phyloP scores from a whole-genome alignment of 2,797 vertebrate species.

The Notoglanidium macrostoma region DNA sequence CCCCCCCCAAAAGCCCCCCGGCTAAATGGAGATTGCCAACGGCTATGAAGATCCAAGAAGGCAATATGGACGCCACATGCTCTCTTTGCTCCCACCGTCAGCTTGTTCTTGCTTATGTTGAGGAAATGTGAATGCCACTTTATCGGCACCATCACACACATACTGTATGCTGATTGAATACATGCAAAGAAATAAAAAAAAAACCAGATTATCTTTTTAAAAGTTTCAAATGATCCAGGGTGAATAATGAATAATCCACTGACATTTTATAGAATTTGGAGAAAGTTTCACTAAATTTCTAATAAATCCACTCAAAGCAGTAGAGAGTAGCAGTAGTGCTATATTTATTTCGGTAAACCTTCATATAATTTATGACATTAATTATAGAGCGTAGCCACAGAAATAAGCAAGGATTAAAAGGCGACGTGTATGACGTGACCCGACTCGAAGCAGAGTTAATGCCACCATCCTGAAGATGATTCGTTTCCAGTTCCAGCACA shows the following conservation, averaged over 20 bases:
- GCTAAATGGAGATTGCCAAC: slow-evolving; percentile 69
- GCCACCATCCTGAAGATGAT: background rate
- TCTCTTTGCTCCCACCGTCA: background rate
- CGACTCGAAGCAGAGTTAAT: background rate
- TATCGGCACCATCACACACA: slow-evolving; percentile 17
- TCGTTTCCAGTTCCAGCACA: background rate
- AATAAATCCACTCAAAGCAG: background rate
- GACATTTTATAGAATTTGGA: background rate
- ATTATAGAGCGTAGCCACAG: background rate
- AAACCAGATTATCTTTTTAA: background rate
- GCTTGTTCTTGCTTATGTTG: background rate
- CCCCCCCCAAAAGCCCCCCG: slow-evolving; percentile 61
- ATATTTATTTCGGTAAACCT: slow-evolving; percentile 1
- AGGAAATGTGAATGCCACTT: slow-evolving; percentile 10
- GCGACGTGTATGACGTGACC: background rate
- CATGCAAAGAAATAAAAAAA: background rate
- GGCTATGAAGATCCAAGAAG: slow-evolving; percentile 64
- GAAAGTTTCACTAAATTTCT: background rate
- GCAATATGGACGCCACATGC: slow-evolving; percentile 19
- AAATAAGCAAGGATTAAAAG: background rate
- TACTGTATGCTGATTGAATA: background rate
- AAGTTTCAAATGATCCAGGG: background rate
- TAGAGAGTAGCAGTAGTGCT: background rate
- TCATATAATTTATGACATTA: background rate
- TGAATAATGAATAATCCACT: slow-evolving; percentile 8